Base-by-base conservation (phyloP, 2,113 vertebrate genomes). In the Urocynchramus pylzowi region DNA sequence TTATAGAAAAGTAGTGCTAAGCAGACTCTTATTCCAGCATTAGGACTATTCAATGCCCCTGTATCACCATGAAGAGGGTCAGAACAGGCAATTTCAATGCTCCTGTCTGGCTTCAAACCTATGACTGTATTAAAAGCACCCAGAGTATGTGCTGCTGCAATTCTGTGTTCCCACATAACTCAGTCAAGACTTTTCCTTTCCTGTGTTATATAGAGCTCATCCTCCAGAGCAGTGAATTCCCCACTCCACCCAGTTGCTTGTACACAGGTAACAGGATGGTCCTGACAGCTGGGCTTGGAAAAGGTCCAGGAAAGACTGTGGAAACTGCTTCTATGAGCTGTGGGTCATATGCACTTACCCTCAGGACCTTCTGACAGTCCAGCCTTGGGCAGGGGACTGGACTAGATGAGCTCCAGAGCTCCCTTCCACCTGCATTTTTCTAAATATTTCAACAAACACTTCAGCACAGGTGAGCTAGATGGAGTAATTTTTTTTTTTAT, bases 1-100 rank as follows among this genome's bases (percentile, higher is more conserved):
- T 93, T 94, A 84, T 56, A 71, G 50, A 84, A 90, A 85, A 95
- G 65, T 39, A 90, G 31, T 47, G 59, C 84, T 88, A 90, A 95
- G 92, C 56, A 93, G 75, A 19, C 39, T 67, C 35, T 88, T 89
- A 78, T 95, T 95, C 37, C 71, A 90, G 65, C 83, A 57, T 74
- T 74, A 88, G 53, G 39, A 67, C 56, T 69, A 17, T 84, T 92
- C 79, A 63, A 11, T 47, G 56, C 21, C 30, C 27, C 83, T 45
- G 53, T 45, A 76, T 63, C 60, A 76, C 59, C 75, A 64, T 4
- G 11, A 74, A 76, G 39, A 86, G 44, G 45, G 35, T 57, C 54
- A 92, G 79, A 91, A 68, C 31, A 95, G 68, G 45, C 1, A 19
- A 79, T 27, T 44, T 6, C 52, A 89, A 87, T 61, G 47, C n/a